Percentiles rank a stretch among this genome's conserved stretches.
Conservation (phyloP, 2,888 invertebrate species). For the Pseudococcus jackbeardsleyi region DNA sequence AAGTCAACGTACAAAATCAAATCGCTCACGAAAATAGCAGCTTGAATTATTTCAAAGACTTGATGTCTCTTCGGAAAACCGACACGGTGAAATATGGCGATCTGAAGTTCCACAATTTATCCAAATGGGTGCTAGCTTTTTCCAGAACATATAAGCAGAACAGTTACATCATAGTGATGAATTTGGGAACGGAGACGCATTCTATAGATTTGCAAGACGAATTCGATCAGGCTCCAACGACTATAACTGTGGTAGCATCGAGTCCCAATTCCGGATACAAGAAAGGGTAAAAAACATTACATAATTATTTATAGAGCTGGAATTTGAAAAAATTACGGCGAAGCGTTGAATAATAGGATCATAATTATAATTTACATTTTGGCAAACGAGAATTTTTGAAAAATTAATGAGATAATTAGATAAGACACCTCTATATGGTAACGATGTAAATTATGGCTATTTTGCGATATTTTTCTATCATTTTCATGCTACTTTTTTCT, state of each 20-base stretch:
- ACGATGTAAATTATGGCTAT: too few species aligned
- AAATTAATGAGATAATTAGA: too few species aligned
- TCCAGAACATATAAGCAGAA: not conserved
- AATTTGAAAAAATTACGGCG: too few species aligned
- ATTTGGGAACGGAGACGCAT: not conserved
- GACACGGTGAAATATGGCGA: constrained; percentile 70
- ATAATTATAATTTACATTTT: too few species aligned
- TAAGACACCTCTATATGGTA: too few species aligned
- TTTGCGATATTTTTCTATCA: too few species aligned
- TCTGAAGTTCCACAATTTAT: not conserved
- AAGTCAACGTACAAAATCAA: too few species aligned
- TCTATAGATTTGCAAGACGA: not conserved
- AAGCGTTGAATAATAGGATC: too few species aligned
- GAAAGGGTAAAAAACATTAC: constrained; percentile 55
- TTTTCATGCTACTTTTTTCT: too few species aligned
- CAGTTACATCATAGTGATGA: constrained; percentile 20
- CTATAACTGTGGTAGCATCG: not conserved
- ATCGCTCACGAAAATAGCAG: constrained; percentile 68
- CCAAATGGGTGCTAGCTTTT: not conserved
- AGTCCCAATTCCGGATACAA: constrained; percentile 47
- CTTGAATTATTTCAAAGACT: constrained; percentile 66
- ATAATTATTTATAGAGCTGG: too few species aligned
- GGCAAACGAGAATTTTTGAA: too few species aligned
- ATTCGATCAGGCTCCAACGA: not conserved
- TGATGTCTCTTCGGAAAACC: constrained; percentile 68